Evolutionary conservation across 2,888 invertebrate species (phyloP), one percentile per base, ranked within the genome.

Genomic region (Ferdinandea cuprea): DNA sequence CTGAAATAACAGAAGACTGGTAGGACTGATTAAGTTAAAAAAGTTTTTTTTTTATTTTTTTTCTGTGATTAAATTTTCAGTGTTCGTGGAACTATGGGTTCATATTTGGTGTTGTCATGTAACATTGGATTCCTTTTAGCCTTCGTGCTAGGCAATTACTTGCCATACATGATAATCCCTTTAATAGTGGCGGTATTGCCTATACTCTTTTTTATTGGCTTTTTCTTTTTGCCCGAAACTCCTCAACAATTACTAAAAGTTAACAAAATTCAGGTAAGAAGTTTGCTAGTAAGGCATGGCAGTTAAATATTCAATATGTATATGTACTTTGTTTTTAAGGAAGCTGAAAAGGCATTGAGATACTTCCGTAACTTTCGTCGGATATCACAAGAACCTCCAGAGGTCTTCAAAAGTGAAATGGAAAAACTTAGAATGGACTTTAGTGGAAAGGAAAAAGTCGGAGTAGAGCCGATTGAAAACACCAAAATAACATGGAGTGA

Each of bases 201-300:
- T 1, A 13, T 90, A 9, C 2, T 87, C 3, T 90, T 88, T 76
- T 37, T 89, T 4, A 11, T 86, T 0, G 86, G 87, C 5, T 88
- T 90, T 37, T 68, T 86, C 44, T 89, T 89, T 37, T 85, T 91
- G 59, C 91, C 91, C 0, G 91, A 91, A 76, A 90, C 90, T 1
- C 91, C 91, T 1, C 88, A 88, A 68, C 86, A 88, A 71, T 72
- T 91, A 46, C 72, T 89, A 3, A 88, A 87, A 32, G 54, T 66
- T 0, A 87, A 88, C 21, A 88, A 88, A 44, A 44, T 44, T 11
- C 8, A 44, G 44, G 44, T 44, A 5, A 9, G 42, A 17, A 42
- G 7, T 15, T 42, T 0, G 0, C 7, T 42, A 15, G 5, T 42
- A 9, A 8, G 3, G 7, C 4, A 17, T 4, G 9, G 15, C 9